phyloP scores from a whole-genome alignment of 2,888 invertebrate species.

The Leptinotarsa haldemani region DNA sequence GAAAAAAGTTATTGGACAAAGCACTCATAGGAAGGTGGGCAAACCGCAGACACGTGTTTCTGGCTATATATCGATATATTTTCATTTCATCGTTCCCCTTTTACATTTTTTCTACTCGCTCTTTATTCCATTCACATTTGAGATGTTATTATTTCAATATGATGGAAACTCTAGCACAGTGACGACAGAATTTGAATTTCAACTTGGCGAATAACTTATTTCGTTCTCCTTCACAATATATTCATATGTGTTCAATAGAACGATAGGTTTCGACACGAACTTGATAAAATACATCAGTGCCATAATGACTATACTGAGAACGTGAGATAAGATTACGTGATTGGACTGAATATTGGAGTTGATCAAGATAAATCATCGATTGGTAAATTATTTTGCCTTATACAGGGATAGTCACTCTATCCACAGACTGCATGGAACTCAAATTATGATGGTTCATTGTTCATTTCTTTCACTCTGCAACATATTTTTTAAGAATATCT shows the following conservation, averaged over 20 bases:
- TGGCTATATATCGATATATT: conserved; percentile 32
- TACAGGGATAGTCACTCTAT: background rate
- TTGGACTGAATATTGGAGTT: conserved; percentile 14
- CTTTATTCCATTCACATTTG: conserved; percentile 36
- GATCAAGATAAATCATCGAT: background rate
- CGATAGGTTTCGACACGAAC: conserved; percentile 35
- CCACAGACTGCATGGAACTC: background rate
- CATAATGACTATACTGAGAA: conserved; percentile 16
- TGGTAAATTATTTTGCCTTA: background rate
- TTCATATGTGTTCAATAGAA: conserved; percentile 36
- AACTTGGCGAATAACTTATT: conserved; percentile 37
- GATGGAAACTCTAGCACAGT: conserved; percentile 41
- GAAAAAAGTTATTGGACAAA: too few species aligned
- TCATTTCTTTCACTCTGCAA: too few species aligned
- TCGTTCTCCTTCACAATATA: conserved; percentile 44
- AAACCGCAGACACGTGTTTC: too few species aligned
- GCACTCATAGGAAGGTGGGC: too few species aligned
- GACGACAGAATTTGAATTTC: conserved; percentile 32
- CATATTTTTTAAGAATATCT: too few species aligned
- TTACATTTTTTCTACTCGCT: conserved; percentile 22
- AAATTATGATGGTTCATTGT: too few species aligned
- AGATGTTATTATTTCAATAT: conserved; percentile 42
- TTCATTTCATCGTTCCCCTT: conserved; percentile 40
- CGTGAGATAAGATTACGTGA: conserved; percentile 23
- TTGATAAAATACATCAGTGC: conserved; percentile 20